These are phyloP conservation scores for Leucophenga montana DNA, from an alignment of 2,888 invertebrate genomes.

Conservation along the genomic window DNA sequence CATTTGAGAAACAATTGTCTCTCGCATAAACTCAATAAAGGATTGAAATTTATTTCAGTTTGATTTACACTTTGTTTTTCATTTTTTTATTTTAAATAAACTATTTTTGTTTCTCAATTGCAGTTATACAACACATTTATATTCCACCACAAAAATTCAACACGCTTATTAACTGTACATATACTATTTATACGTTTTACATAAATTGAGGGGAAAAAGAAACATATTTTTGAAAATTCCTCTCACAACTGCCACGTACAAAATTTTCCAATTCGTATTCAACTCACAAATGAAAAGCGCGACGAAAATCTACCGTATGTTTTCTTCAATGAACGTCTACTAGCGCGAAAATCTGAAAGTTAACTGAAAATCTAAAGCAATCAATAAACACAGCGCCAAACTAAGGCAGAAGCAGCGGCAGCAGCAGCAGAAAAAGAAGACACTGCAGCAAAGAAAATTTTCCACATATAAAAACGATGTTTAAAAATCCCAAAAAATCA, in stretches of 20 bases:
- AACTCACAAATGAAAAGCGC: conserved; percentile 11
- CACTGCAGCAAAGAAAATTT: conserved; percentile 39
- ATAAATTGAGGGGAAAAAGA: no score
- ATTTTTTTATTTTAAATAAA: no score
- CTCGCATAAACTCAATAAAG: no score
- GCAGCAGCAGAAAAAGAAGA: no score
- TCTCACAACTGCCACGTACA: conserved; percentile 49
- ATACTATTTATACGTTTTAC: no score
- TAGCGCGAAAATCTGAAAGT: conserved; percentile 71
- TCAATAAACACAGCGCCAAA: conserved; percentile 56
- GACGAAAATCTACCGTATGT: neutral
- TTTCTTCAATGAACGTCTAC: conserved; percentile 58
- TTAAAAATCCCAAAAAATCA: conserved; percentile 70
- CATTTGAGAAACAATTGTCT: no score
- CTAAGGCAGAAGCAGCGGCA: conserved; percentile 46
- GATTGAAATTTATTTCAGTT: no score
- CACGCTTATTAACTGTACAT: neutral
- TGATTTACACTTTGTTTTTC: no score
- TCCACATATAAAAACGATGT: conserved; percentile 47
- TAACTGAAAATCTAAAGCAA: conserved; percentile 66
- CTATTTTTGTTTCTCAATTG: no score
- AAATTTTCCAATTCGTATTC: conserved; percentile 10
- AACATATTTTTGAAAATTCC: conserved; percentile 17
- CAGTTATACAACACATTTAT: no score
- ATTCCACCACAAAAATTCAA: no score